A percentile compares a stretch with the other conserved stretches of the same genome.
Evolutionary conservation across 2,888 invertebrate species (phyloP).

Genomic region (Petrolisthes cinctipes): DNA sequence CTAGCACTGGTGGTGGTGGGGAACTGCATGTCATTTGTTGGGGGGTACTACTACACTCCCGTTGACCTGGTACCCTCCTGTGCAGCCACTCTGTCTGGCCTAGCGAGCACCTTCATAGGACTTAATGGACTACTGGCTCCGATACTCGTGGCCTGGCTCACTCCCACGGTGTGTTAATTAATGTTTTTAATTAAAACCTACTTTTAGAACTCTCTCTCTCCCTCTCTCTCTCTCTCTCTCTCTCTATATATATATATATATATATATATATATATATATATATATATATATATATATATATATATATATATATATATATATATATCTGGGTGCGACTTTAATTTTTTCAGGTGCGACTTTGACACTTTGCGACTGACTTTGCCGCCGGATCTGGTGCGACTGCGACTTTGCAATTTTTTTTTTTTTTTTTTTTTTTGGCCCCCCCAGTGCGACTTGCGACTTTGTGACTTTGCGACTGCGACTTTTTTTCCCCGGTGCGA

Average conservation of each 20-base stretch:
- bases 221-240: too few species aligned
- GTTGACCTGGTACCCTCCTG: constrained; percentile 72
- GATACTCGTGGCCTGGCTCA: constrained; percentile 69
- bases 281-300: too few species aligned
- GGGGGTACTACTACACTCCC: constrained; percentile 71
- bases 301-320: too few species aligned
- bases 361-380: constrained; percentile 2
- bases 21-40: constrained; percentile 70
- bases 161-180: constrained; percentile 68
- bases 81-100: constrained; percentile 69
- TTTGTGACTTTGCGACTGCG: too few species aligned
- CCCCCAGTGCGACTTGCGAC: neutral
- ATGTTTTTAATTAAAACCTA: neutral
- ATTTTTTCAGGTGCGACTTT: neutral
- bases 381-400: neutral
- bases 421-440: neutral
- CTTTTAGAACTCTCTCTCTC: neutral
- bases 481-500: neutral
- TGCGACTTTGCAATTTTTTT: neutral
- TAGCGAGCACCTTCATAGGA: constrained; percentile 68
- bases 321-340: too few species aligned
- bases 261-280: too few species aligned
- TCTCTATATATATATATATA: too few species aligned
- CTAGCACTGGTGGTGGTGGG: constrained; percentile 69
- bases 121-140: constrained; percentile 72